Evolutionary conservation across 1,140 invertebrate genomes (phyloP).

Genomic region (Eumeta japonica): DNA sequence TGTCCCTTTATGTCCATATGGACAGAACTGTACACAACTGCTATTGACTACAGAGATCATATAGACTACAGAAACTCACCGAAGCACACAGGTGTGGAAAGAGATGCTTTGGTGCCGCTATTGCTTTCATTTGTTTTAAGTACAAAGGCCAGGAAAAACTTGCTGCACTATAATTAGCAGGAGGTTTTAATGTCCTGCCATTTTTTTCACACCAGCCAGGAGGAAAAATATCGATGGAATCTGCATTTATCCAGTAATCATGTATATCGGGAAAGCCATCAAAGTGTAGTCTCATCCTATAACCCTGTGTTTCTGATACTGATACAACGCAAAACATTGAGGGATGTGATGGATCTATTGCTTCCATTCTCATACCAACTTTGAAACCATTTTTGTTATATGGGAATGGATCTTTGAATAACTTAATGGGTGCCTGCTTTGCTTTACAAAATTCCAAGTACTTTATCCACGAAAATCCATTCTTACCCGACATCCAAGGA

Average conservation of each 20-base stretch:
- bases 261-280: conserved; percentile 88
- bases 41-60: too few relatives aligned
- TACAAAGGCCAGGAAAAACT: conserved; percentile 86
- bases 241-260: conserved; percentile 93
- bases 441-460: conserved; percentile 71
- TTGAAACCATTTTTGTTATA: conserved; percentile 70
- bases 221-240: conserved; percentile 89
- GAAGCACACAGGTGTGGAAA: conserved; percentile 62
- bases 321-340: conserved; percentile 85
- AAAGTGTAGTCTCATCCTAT: conserved; percentile 85
- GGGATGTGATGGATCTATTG: conserved; percentile 89
- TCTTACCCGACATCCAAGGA: conserved; percentile 68
- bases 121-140: conserved; percentile 72
- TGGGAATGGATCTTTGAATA: conserved; percentile 80
- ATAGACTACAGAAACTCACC: too few relatives aligned
- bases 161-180: conserved; percentile 63
- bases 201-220: conserved; percentile 90
- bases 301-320: conserved; percentile 80
- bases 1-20: too few relatives aligned
- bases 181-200: conserved; percentile 70
- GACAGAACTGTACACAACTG: too few relatives aligned
- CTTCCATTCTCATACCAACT: conserved; percentile 90
- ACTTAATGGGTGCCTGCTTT: conserved; percentile 71
- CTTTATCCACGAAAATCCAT: conserved; percentile 73
- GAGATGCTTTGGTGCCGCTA: conserved; percentile 75